These are phyloP conservation scores for Scylla paramamosain DNA, from an alignment of 1,140 invertebrate species.

Conservation along the genomic window DNA sequence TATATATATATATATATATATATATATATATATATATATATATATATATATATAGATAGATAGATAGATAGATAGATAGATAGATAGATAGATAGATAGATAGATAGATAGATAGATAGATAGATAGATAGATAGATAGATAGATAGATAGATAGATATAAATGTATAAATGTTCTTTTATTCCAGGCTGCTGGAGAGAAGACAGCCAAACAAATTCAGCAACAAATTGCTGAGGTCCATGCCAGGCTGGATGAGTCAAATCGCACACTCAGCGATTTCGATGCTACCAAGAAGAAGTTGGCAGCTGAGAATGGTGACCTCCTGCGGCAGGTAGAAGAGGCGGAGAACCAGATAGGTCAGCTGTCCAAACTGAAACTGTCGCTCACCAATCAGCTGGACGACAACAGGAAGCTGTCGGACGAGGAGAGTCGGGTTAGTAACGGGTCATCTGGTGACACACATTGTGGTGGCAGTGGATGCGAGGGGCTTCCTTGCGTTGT, in stretches of 20 bases:
- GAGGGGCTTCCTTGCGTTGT: no score
- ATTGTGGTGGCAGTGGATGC: no score
- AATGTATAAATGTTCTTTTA: constrained; percentile 6
- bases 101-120: constrained; percentile 20
- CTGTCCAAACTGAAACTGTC: constrained; percentile 79
- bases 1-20: constrained; percentile 55
- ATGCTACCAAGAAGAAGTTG: constrained; percentile 59
- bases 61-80: constrained; percentile 57
- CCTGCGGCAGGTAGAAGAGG: constrained; percentile 83
- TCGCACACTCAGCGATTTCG: constrained; percentile 56
- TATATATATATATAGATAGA: constrained; percentile 55
- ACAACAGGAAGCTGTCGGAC: constrained; percentile 77
- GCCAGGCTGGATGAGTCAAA: constrained; percentile 81
- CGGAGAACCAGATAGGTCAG: constrained; percentile 83
- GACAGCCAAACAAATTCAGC: constrained; percentile 82
- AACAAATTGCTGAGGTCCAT: constrained; percentile 83
- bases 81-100: constrained; percentile 51
- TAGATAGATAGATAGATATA: constrained; percentile 25
- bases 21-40: constrained; percentile 48
- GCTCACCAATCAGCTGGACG: constrained; percentile 56
- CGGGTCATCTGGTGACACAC: background rate
- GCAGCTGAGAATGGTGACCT: constrained; percentile 83
- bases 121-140: background rate
- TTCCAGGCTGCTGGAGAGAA: constrained; percentile 69
- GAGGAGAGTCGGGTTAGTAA: constrained; percentile 80